Conservation (phyloP, 1,140 invertebrate genomes). For the Ceratitis capitata region DNA sequence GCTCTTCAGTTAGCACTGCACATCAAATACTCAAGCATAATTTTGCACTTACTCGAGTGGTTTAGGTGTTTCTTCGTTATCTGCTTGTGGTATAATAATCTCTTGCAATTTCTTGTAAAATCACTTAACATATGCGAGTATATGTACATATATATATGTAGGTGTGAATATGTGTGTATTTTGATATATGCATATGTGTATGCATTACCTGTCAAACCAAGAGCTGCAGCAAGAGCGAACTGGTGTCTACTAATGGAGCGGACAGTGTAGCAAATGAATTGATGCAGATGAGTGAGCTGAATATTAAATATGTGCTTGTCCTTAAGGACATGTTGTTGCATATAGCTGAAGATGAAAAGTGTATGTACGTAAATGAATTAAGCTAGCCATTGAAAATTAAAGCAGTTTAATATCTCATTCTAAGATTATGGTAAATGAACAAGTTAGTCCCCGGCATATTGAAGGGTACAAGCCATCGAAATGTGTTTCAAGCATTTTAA, state of each 20-base stretch:
- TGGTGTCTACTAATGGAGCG: not conserved
- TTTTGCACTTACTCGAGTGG: constrained; percentile 1
- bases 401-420: too few relatives aligned
- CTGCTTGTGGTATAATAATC: constrained; percentile 17
- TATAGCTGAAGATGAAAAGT: not conserved
- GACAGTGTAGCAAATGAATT: not conserved
- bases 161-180: not conserved
- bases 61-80: constrained; percentile 14
- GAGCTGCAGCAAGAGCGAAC: not conserved
- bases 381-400: too few relatives aligned
- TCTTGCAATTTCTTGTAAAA: not conserved
- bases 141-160: not conserved
- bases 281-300: not conserved
- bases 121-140: too few relatives aligned
- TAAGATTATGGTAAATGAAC: too few relatives aligned
- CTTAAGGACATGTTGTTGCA: not conserved
- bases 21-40: not conserved
- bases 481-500: too few relatives aligned
- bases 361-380: too few relatives aligned
- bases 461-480: too few relatives aligned
- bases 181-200: not conserved
- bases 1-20: not conserved
- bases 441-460: too few relatives aligned
- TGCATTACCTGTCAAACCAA: not conserved
- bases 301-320: not conserved